Conservation (phyloP, 2,888 invertebrate genomes). For the Drosophila neutralis region DNA sequence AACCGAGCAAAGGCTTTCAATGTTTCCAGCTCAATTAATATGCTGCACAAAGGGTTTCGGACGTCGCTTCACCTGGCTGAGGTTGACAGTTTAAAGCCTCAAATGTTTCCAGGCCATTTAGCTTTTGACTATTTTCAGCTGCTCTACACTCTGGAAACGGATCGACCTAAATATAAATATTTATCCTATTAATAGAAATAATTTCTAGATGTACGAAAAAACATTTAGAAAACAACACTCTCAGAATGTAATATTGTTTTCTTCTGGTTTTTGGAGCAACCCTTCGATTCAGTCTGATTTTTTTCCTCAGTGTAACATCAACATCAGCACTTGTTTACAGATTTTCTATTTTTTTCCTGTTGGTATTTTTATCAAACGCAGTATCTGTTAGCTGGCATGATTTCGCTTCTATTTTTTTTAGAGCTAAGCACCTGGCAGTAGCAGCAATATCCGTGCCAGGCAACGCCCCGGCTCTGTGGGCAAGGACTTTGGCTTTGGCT, state of each 20-base stretch:
- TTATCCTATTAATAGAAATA: neutral
- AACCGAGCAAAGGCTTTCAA: neutral
- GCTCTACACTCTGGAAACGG: neutral
- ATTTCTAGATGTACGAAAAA: neutral
- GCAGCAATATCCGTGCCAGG: conserved; percentile 18
- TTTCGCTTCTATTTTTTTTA: conserved; percentile 21
- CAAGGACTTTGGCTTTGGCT: conserved; percentile 22
- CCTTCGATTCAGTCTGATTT: neutral
- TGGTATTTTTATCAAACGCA: conserved; percentile 37
- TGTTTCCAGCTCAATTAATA: conserved; percentile 18
- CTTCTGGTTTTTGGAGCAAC: too few relatives aligned
- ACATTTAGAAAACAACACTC: too few relatives aligned
- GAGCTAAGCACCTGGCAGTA: conserved; percentile 47
- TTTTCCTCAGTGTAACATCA: neutral
- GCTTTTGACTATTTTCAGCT: conserved; percentile 55
- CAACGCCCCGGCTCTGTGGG: conserved; percentile 23
- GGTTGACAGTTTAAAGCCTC: neutral
- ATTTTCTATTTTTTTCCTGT: conserved; percentile 7
- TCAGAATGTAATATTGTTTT: too few relatives aligned
- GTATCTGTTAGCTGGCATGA: neutral
- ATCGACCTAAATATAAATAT: neutral
- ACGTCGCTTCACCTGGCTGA: neutral
- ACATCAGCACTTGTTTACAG: conserved; percentile 49
- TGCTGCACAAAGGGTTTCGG: conserved; percentile 5
- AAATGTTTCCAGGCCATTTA: conserved; percentile 63